A percentile compares a stretch with the other conserved stretches of the same genome.
Evolutionary conservation across 2,888 invertebrate genomes (phyloP).

Genomic region (Brachypalpus laphriformis): DNA sequence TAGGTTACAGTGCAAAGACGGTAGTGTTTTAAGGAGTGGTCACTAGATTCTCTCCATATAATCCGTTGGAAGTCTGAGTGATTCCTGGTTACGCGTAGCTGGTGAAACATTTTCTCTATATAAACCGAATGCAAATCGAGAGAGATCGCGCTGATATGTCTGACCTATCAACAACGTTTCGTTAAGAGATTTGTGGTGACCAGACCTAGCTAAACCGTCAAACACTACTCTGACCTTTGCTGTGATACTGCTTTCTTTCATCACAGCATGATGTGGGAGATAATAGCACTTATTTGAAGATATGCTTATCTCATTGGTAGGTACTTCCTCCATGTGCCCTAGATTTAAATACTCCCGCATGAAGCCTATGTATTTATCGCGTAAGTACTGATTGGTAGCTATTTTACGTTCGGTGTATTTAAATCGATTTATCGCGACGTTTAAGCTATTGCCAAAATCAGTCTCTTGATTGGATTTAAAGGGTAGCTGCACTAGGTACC

Average conservation of each 20-base stretch:
- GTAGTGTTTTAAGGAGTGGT: conserved; percentile 38
- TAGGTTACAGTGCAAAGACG: conserved; percentile 2
- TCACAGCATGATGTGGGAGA: conserved; percentile 33
- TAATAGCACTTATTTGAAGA: conserved; percentile 11
- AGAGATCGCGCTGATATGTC: conserved; percentile 42
- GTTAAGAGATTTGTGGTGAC: conserved; percentile 29
- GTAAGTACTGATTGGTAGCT: not conserved
- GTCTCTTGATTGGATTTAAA: too few species aligned
- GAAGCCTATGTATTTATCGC: conserved; percentile 18
- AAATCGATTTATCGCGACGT: too few species aligned
- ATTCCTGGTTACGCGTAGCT: conserved; percentile 30
- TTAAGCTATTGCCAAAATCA: too few species aligned
- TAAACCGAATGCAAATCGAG: conserved; percentile 44
- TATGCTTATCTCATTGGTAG: conserved; percentile 1
- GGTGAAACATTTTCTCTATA: conserved; percentile 60
- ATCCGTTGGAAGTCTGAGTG: conserved; percentile 58
- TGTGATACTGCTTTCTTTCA: conserved; percentile 41
- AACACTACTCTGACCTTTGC: not conserved
- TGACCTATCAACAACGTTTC: conserved; percentile 39
- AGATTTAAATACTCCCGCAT: conserved; percentile 23
- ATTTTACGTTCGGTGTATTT: conserved; percentile 7
- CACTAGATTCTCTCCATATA: conserved; percentile 40
- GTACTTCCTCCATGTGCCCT: conserved; percentile 30
- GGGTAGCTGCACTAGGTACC: not conserved
- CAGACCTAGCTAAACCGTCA: conserved; percentile 9